Conservation (phyloP, 2,113 vertebrate genomes). For the Notothenia rossii region DNA sequence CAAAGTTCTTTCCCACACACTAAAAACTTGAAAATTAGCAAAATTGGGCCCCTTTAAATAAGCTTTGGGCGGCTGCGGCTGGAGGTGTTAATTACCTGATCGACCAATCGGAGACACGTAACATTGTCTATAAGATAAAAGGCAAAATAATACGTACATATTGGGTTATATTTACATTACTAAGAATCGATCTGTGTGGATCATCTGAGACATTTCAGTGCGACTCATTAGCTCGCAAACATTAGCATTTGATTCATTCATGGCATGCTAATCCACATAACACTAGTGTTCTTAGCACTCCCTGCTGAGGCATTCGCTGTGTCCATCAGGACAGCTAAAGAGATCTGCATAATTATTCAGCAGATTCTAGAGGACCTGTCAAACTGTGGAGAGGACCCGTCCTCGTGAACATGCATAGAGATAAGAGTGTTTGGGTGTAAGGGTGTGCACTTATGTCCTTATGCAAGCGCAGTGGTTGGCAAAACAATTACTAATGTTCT, state of each 20-base stretch:
- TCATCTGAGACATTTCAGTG: slow-evolving; percentile 39
- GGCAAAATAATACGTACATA: slow-evolving; percentile 20
- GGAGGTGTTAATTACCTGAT: too few relatives aligned
- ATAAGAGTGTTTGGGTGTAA: slow-evolving; percentile 8
- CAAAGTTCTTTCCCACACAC: too few relatives aligned
- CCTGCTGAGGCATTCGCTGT: slow-evolving; percentile 30
- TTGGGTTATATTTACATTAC: slow-evolving; percentile 9
- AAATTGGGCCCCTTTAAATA: too few relatives aligned
- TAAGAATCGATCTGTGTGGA: slow-evolving; percentile 11
- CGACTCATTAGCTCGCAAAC: slow-evolving; percentile 43
- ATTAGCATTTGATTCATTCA: slow-evolving; percentile 58
- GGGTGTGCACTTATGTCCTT: not conserved
- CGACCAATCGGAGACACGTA: too few relatives aligned
- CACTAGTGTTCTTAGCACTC: slow-evolving; percentile 37
- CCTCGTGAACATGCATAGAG: not conserved
- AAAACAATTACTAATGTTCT: slow-evolving; percentile 3
- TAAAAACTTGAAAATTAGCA: too few relatives aligned
- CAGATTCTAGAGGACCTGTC: slow-evolving; percentile 20
- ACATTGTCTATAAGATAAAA: slow-evolving; percentile 9
- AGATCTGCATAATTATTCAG: slow-evolving; percentile 37
- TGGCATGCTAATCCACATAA: slow-evolving; percentile 39
- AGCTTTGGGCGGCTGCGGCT: not conserved
- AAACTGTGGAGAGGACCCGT: slow-evolving; percentile 14
- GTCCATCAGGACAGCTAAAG: slow-evolving; percentile 23
- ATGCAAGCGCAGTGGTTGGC: not conserved